A percentile compares a stretch with the other conserved stretches of the same genome.
These are phyloP conservation scores for Andrena trimmerana DNA, from an alignment of 2,888 invertebrate species.

Conservation along the genomic window DNA sequence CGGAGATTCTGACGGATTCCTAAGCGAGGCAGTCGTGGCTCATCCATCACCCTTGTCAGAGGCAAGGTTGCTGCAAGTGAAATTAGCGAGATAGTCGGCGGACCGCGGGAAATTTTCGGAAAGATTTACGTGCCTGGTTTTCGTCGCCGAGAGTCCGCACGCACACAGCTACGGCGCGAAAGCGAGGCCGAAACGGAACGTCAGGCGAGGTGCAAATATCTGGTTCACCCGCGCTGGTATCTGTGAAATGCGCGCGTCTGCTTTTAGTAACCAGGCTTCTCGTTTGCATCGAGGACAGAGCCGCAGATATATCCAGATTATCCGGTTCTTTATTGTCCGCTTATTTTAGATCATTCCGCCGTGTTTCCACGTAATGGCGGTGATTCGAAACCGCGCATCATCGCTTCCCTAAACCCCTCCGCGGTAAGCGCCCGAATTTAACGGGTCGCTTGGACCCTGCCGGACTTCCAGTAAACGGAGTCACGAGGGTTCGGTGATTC, in stretches of 20 bases:
- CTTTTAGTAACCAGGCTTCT: conserved; percentile 50
- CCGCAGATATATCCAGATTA: conserved; percentile 60
- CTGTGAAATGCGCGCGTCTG: conserved; percentile 44
- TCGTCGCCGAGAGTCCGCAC: conserved; percentile 19
- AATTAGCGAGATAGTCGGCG: conserved; percentile 37
- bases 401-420: conserved; percentile 25
- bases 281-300: conserved; percentile 52
- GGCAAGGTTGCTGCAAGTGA: conserved; percentile 24
- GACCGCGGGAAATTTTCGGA: conserved; percentile 46
- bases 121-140: conserved; percentile 50
- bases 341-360: conserved; percentile 51
- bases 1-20: conserved; percentile 10
- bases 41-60: conserved; percentile 36
- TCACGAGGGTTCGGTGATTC: neutral
- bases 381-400: neutral
- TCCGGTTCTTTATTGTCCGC: conserved; percentile 64
- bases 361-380: conserved; percentile 28
- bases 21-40: neutral
- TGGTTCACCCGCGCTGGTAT: conserved; percentile 34
- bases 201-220: conserved; percentile 52
- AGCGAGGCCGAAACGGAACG: conserved; percentile 11
- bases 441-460: neutral
- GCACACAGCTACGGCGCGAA: neutral
- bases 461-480: neutral
- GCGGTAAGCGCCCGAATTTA: conserved; percentile 17